Evolutionary conservation across 2,888 invertebrate genomes (phyloP).

Genomic region (Catocala nupta): DNA sequence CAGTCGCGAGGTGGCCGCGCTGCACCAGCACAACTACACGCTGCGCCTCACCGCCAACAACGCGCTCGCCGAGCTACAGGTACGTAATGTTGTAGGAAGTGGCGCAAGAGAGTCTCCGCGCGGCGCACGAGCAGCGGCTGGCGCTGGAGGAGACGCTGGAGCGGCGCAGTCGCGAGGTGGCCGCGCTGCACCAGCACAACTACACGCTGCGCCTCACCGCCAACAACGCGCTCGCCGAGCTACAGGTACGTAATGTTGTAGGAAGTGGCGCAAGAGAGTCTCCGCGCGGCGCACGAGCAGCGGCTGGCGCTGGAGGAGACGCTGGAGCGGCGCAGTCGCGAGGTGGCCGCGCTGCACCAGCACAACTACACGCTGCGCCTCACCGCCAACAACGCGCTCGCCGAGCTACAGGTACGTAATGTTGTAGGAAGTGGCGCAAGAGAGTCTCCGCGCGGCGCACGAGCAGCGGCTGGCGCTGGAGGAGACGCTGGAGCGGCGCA

Average conservation of each 20-base stretch:
- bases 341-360: slow-evolving; percentile 79
- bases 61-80: no score
- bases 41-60: no score
- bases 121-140: slow-evolving; percentile 94
- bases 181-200: slow-evolving; percentile 79
- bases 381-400: no score
- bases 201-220: no score
- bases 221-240: no score
- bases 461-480: slow-evolving; percentile 94
- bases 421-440: no score
- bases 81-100: no score
- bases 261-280: no score
- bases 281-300: slow-evolving; percentile 95
- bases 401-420: no score
- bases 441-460: slow-evolving; percentile 93
- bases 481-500: slow-evolving; percentile 79
- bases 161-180: slow-evolving; percentile 78
- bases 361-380: slow-evolving; percentile 83
- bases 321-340: slow-evolving; percentile 78
- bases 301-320: slow-evolving; percentile 91
- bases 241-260: no score
- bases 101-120: no score
- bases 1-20: slow-evolving; percentile 76
- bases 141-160: slow-evolving; percentile 88
- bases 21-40: no score